Evolutionary conservation across 2,888 invertebrate species (phyloP).

Genomic region (Tiliacea citrago): DNA sequence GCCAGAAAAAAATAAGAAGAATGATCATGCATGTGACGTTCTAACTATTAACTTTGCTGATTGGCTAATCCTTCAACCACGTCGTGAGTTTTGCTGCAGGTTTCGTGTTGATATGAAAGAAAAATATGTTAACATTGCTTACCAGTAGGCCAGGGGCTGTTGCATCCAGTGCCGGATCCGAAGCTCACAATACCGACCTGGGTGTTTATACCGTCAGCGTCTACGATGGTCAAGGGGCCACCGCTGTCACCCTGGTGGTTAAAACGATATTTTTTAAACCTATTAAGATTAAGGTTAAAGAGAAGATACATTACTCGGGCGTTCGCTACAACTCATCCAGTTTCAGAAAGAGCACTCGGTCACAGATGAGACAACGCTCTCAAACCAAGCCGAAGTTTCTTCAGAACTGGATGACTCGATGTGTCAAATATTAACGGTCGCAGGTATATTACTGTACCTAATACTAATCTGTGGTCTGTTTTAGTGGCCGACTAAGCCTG

Average conservation of each 20-base stretch:
- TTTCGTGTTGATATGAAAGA: neutral
- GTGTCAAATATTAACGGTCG: neutral
- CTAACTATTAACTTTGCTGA: neutral
- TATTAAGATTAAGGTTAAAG: neutral
- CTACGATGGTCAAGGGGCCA: slow-evolving; percentile 78
- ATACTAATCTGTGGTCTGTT: neutral
- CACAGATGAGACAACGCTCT: neutral
- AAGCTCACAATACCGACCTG: slow-evolving; percentile 85
- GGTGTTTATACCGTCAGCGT: slow-evolving; percentile 78
- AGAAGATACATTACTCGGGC: neutral
- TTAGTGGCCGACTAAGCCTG: neutral
- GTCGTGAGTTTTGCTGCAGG: neutral
- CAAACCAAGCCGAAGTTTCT: neutral
- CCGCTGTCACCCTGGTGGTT: slow-evolving; percentile 82
- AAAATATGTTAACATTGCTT: neutral
- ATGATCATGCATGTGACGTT: neutral
- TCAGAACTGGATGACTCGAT: neutral
- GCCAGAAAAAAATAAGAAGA: neutral
- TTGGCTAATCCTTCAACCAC: neutral
- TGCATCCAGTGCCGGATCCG: slow-evolving; percentile 80
- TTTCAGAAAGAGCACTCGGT: neutral
- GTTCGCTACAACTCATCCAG: too few species aligned
- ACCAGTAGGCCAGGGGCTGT: slow-evolving; percentile 82
- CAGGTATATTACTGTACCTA: neutral
- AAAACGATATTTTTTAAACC: too few species aligned